Evolutionary conservation across 2,113 vertebrate genomes (phyloP).

Genomic region (Tonatia bakeri): DNA sequence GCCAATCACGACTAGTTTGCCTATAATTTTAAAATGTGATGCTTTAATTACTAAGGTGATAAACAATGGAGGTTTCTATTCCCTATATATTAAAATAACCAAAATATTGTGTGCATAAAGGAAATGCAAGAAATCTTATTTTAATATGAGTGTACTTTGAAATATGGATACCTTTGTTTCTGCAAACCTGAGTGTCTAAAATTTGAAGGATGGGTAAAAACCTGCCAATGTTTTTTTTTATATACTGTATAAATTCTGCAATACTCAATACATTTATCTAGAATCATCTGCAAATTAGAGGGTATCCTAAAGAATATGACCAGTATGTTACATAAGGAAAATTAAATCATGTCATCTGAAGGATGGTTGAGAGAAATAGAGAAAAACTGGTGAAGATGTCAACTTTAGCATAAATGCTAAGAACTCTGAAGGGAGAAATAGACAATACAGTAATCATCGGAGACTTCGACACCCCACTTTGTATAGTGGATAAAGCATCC

Average conservation of each 20-base stretch:
- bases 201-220: neutral
- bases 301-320: neutral
- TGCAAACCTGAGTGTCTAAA: neutral
- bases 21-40: neutral
- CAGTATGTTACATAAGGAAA: neutral
- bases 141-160: neutral
- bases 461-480: neutral
- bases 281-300: neutral
- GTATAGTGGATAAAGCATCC: neutral
- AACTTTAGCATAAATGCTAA: neutral
- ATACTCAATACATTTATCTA: neutral
- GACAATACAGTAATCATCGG: neutral
- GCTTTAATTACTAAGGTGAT: neutral
- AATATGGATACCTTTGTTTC: neutral
- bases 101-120: neutral
- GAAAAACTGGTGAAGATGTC: neutral
- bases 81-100: neutral
- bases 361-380: neutral
- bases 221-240: neutral
- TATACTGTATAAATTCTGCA: neutral
- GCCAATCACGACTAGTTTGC: neutral
- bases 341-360: neutral
- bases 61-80: neutral
- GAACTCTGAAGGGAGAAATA: neutral
- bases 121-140: neutral